Evolutionary conservation across 2,888 invertebrate genomes (phyloP).

Genomic region (Plagiodera versicolora): DNA sequence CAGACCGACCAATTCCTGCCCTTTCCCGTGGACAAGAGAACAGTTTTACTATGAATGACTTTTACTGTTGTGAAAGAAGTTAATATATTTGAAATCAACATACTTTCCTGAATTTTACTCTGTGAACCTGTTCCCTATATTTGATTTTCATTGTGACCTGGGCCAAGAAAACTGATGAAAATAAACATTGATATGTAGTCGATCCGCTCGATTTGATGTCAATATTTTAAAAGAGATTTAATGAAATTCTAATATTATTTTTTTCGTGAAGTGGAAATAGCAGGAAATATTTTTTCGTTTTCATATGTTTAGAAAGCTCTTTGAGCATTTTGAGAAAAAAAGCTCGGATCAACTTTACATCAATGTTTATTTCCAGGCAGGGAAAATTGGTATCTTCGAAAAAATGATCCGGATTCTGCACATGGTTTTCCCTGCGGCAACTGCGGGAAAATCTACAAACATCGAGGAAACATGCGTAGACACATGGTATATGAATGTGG

Average conservation of each 20-base stretch:
- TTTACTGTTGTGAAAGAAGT: slow-evolving; percentile 9
- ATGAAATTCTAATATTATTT: slow-evolving; percentile 6
- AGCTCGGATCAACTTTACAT: slow-evolving; percentile 39
- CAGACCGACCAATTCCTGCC: slow-evolving; percentile 27
- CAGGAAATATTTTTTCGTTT: background rate
- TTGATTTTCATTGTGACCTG: background rate
- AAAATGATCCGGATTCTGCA: slow-evolving; percentile 43
- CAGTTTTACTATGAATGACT: slow-evolving; percentile 7
- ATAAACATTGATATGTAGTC: background rate
- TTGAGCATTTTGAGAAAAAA: background rate
- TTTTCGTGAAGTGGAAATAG: background rate
- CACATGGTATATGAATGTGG: slow-evolving; percentile 69
- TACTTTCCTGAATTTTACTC: slow-evolving; percentile 13
- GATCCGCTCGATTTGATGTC: background rate
- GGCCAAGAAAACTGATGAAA: background rate
- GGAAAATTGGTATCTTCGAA: slow-evolving; percentile 46
- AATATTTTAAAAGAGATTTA: too few relatives aligned
- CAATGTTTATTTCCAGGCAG: slow-evolving; percentile 54
- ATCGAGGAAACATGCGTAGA: slow-evolving; percentile 74
- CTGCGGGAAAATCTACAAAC: slow-evolving; percentile 83
- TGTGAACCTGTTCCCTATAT: slow-evolving; percentile 4
- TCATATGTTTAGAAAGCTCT: background rate
- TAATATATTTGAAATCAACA: slow-evolving; percentile 7
- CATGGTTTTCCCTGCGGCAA: slow-evolving; percentile 60
- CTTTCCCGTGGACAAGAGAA: slow-evolving; percentile 25